phyloP scores from a whole-genome alignment of 2,888 invertebrate species.

The Napeogenes inachia region DNA sequence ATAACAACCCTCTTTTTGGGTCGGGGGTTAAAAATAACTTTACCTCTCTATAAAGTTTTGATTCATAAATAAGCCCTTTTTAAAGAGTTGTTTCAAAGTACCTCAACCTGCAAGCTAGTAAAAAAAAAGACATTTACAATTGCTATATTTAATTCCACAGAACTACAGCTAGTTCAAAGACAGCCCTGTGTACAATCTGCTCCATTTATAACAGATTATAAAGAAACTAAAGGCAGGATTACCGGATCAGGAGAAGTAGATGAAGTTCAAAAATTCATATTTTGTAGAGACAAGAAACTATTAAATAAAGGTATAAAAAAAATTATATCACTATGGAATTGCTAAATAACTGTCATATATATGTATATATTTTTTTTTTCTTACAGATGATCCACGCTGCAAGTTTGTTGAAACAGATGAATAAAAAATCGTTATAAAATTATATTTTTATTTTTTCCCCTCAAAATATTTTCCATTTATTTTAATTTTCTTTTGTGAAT shows the following conservation, averaged over 20 bases:
- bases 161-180: constrained; percentile 40
- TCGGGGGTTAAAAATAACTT: no score
- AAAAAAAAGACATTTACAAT: no score
- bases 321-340: no score
- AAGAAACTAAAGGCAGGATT: constrained; percentile 26
- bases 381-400: constrained; percentile 25
- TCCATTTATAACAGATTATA: constrained; percentile 37
- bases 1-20: no score
- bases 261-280: constrained; percentile 37
- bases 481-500: not conserved
- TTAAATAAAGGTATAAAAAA: constrained; percentile 16
- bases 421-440: not conserved
- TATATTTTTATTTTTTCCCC: not conserved
- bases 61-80: no score
- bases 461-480: constrained; percentile 5
- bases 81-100: no score
- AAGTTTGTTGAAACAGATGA: constrained; percentile 16
- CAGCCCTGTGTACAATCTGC: constrained; percentile 48
- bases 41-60: no score
- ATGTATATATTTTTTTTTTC: constrained; percentile 15
- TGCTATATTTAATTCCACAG: constrained; percentile 32
- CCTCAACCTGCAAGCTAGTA: no score
- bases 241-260: constrained; percentile 37
- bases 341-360: no score
- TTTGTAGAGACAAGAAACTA: constrained; percentile 34